Conservation (phyloP, 1,140 invertebrate species). For the Drosophila lini region DNA sequence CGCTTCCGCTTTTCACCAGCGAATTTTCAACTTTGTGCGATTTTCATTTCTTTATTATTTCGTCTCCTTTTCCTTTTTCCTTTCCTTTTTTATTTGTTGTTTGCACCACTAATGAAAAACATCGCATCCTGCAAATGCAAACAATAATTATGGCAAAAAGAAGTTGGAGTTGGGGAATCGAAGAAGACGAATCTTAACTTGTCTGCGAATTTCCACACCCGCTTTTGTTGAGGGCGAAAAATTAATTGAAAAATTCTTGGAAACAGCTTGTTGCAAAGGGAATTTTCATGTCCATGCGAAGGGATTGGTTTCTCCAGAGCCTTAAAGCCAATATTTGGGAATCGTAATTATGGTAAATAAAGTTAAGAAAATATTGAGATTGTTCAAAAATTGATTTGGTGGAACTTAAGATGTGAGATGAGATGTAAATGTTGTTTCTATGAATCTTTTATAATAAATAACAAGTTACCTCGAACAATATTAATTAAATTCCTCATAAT, state of each 20-base stretch:
- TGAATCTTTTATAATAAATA: neutral
- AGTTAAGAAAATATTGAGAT: neutral
- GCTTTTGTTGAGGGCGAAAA: slow-evolving; percentile 18
- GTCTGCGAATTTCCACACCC: neutral
- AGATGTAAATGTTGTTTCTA: neutral
- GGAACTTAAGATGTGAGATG: neutral
- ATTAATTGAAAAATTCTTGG: slow-evolving; percentile 49
- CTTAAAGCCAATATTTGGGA: slow-evolving; percentile 19
- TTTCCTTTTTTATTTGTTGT: slow-evolving; percentile 21
- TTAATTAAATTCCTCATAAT: neutral
- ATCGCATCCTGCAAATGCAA: slow-evolving; percentile 50
- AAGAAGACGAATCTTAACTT: slow-evolving; percentile 40
- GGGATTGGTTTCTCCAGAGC: neutral
- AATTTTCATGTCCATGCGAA: slow-evolving; percentile 13
- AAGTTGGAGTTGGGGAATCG: neutral
- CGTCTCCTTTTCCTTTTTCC: slow-evolving; percentile 9
- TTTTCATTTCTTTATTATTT: slow-evolving; percentile 60
- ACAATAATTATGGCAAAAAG: slow-evolving; percentile 45
- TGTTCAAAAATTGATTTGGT: neutral
- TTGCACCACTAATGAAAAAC: slow-evolving; percentile 57
- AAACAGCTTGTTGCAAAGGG: slow-evolving; percentile 9
- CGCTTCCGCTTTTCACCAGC: slow-evolving; percentile 17
- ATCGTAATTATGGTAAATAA: slow-evolving; percentile 31
- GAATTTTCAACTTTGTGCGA: slow-evolving; percentile 76
- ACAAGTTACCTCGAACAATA: neutral